Conservation (phyloP, 1,140 invertebrate species). For the Stegodyphus mimosarum region DNA sequence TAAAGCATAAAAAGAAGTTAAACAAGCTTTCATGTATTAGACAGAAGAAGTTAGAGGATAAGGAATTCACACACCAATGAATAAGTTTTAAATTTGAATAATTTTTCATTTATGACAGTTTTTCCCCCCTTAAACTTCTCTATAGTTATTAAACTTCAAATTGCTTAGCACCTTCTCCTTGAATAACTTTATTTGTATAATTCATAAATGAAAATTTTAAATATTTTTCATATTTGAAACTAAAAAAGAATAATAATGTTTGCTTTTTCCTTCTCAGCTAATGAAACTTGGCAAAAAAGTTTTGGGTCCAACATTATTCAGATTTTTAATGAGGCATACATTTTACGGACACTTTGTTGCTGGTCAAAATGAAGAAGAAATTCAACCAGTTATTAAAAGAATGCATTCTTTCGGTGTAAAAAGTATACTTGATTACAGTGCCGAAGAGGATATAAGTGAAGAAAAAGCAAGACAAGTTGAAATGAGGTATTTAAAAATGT, state of each 20-base stretch:
- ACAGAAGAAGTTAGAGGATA: too few relatives aligned
- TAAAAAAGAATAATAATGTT: background rate
- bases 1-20: too few relatives aligned
- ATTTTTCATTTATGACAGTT: too few relatives aligned
- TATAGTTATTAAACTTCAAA: too few relatives aligned
- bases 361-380: slow-evolving; percentile 89
- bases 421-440: slow-evolving; percentile 98
- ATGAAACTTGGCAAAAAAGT: slow-evolving; percentile 84
- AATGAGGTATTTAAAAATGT: slow-evolving; percentile 77
- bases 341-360: slow-evolving; percentile 99
- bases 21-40: too few relatives aligned
- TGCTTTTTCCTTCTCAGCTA: slow-evolving; percentile 75
- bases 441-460: slow-evolving; percentile 95
- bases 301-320: slow-evolving; percentile 89
- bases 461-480: slow-evolving; percentile 90
- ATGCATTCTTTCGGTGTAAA: slow-evolving; percentile 96
- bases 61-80: too few relatives aligned
- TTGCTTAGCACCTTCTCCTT: too few relatives aligned
- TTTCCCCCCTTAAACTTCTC: too few relatives aligned
- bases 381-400: slow-evolving; percentile 79
- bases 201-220: too few relatives aligned
- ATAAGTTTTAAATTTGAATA: too few relatives aligned
- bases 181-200: too few relatives aligned
- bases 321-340: slow-evolving; percentile 88
- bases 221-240: background rate